Evolutionary conservation across 2,888 invertebrate genomes (phyloP), one percentile per base, ranked within the genome.

Genomic region (Lithophane semibrunnea): DNA sequence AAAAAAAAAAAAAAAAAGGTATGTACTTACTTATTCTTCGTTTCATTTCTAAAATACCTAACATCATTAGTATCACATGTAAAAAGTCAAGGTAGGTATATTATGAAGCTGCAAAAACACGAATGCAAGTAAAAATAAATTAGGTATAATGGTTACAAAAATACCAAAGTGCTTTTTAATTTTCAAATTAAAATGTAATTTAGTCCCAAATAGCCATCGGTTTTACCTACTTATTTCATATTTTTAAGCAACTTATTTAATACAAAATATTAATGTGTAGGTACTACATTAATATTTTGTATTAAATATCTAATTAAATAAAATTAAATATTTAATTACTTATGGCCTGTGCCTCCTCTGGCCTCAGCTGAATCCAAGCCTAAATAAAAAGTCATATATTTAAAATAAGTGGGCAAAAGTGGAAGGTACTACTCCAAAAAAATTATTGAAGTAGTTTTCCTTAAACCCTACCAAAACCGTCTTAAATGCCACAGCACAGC

Each of bases 321-420:
- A 29, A 37, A 37, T 37, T 47, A 12, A 78, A 37, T 44, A 56
- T 29, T 68, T 24, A 24, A 37, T 16, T 24, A 42, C 16, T 13
- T 44, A 16, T 24, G 18, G n/a, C 16, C 3, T 60, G 13, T 73
- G 63, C 49, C 1, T 56, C 13, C n/a, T 13, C 2, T 80, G 18
- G 56, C 1, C 13, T 47, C 37, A 63, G 24, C 13, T 60, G 37
- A 79, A 68, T 65, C 9, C 47, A 84, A 73, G 13, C 18, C 21
- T 2, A n/a, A 75, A 58, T 2, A n/a, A 75, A 58, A 74, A 16
- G n/a, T 10, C 3, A 44, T 66, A 47, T 52, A 78, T 71, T 84
- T 72, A 49, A 80, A 73, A 61, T 69, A 84, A 82, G 52, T 69
- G 56, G 37, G 2, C 24, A 80, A 56, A 80, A 84, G 44, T 84